A percentile compares a stretch with the other conserved stretches of the same genome.
Evolutionary conservation across 37 sponge, comb jelly and placozoan species (phyloP).

Genomic region (Geodia barretti): DNA sequence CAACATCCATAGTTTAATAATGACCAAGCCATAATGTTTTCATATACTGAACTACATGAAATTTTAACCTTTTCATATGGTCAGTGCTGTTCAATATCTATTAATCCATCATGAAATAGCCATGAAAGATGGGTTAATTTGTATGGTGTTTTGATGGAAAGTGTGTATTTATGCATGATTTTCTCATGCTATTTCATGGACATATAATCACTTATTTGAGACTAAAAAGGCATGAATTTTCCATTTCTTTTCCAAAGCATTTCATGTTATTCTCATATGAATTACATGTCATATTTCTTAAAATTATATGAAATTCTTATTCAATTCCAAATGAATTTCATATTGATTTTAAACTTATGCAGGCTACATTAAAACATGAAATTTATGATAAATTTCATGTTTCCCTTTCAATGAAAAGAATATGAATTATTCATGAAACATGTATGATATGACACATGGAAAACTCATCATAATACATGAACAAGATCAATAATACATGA

Average conservation of each 20-base stretch:
- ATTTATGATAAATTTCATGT: no score
- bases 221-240: not conserved
- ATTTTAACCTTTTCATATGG: not conserved
- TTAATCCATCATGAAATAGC: not conserved
- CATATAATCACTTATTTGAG: not conserved
- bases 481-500: no score
- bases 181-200: not conserved
- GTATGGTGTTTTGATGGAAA: not conserved
- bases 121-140: not conserved
- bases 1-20: no score
- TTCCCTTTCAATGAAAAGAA: not conserved
- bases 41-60: not conserved
- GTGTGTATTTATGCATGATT: not conserved
- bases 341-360: no score
- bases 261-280: no score
- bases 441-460: not conserved
- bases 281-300: not conserved
- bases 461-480: no score
- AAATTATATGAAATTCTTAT: not conserved
- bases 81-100: not conserved
- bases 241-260: no score
- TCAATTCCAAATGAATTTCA: not conserved
- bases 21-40: not conserved
- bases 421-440: not conserved
- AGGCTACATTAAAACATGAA: not conserved